Evolutionary conservation across 2,888 invertebrate genomes (phyloP).

Genomic region (Dasypogon diadema): DNA sequence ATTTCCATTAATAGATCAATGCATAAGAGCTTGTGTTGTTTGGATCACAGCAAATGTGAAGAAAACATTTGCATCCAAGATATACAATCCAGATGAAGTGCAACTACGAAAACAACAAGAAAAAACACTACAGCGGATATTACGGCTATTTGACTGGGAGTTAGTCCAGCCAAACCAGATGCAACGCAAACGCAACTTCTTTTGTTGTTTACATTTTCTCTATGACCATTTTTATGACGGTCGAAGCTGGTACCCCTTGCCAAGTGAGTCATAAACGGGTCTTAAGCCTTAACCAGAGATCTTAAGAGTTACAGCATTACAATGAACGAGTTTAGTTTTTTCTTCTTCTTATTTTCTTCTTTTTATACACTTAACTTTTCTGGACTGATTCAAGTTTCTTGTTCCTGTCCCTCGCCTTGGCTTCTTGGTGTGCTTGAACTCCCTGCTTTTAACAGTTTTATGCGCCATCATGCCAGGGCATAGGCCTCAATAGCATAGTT

Average conservation of each 20-base stretch:
- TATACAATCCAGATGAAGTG: too few relatives aligned
- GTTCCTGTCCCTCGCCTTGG: conserved; percentile 45
- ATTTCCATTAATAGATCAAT: too few relatives aligned
- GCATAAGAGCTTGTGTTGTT: too few relatives aligned
- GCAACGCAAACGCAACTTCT: conserved; percentile 8
- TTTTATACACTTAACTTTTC: conserved; percentile 31
- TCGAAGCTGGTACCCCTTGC: conserved; percentile 18
- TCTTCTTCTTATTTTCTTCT: background rate
- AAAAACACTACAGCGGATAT: conserved; percentile 3
- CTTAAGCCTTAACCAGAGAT: background rate
- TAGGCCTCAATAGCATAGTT: conserved; percentile 25
- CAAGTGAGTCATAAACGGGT: conserved; percentile 37
- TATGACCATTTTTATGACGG: conserved; percentile 8
- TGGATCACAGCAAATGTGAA: too few relatives aligned
- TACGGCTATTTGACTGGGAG: background rate
- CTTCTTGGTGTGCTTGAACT: conserved; percentile 37
- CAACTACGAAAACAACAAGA: too few relatives aligned
- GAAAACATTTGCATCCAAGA: too few relatives aligned
- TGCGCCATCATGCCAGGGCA: conserved; percentile 44
- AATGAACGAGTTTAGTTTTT: conserved; percentile 43
- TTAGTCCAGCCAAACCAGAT: conserved; percentile 11
- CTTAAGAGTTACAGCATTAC: conserved; percentile 21
- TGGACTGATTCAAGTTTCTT: conserved; percentile 27
- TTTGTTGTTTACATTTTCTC: conserved; percentile 27
- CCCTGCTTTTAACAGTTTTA: conserved; percentile 40